Evolutionary conservation across 53 echinoderm and acorn worm species (phyloP), one percentile per base, ranked within the genome.

Genomic region (Luidia sarsii): DNA sequence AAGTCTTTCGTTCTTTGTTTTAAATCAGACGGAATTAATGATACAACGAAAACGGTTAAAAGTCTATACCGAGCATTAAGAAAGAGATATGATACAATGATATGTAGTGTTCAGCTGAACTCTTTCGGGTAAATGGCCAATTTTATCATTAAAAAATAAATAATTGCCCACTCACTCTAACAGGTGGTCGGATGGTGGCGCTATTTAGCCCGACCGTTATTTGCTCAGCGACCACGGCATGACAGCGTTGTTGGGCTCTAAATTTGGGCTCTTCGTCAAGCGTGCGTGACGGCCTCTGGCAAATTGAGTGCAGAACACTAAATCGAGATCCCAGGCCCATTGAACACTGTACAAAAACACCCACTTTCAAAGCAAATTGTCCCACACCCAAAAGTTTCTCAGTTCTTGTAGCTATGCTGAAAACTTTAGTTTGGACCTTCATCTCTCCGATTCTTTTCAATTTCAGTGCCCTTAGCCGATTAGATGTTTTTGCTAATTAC

Each of bases 131-230:
- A 46, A 46, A 31, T 2, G 11, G 32, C 10, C 33, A 9, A 7
- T 61, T 11, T 0, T 61, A 13, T 4, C 0, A 0, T 4, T 29
- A 20, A 5, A 25, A 2, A 4, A 6, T 28, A 57, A 22, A 29
- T 6, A 57, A 20, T 29, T 28, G 1, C 4, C 28, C 2, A 57
- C 14, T 24, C 16, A 61, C 9, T 9, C 33, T 2, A 36, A 36
- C 64, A 64, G 64, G 38, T 37, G 64, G 19, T 64, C 64, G 19
- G 8, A 9, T 64, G 64, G 21, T 35, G 64, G 64, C 64, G 64
- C 64, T 64, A 38, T 64, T 61, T 64, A 21, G n/a, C n/a, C 64
- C 19, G 36, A 36, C 64, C 64, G 30, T 36, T 5, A 38, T 30
- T 3, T 21, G 19, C 11, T 24, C 31, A 14, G 16, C 30, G 33